Evolutionary conservation across 2,888 invertebrate species (phyloP).

Genomic region (Morpho helenor): DNA sequence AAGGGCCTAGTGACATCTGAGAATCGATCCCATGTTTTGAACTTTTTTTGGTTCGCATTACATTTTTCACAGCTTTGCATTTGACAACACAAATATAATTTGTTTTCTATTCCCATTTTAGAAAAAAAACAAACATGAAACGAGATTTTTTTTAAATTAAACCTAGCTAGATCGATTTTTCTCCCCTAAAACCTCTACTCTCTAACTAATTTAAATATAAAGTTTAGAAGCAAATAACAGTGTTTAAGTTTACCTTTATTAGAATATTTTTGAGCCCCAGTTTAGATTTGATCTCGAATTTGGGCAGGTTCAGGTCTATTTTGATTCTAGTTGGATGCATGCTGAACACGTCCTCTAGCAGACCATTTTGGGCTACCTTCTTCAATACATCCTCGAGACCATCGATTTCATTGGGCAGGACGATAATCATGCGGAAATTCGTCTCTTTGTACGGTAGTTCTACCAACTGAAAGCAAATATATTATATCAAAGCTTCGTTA

Average conservation of each 20-base stretch:
- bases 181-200: too few relatives aligned
- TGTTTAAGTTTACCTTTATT: constrained; percentile 36
- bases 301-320: constrained; percentile 43
- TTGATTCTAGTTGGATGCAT: constrained; percentile 33
- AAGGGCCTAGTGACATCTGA: too few relatives aligned
- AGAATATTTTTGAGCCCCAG: constrained; percentile 43
- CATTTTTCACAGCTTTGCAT: too few relatives aligned
- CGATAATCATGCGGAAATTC: constrained; percentile 51
- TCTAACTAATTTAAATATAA: too few relatives aligned
- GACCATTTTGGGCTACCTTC: constrained; percentile 39
- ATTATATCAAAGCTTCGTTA: neutral
- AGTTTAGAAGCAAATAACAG: too few relatives aligned
- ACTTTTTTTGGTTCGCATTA: too few relatives aligned
- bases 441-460: constrained; percentile 51
- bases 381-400: constrained; percentile 43
- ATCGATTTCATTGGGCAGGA: constrained; percentile 45
- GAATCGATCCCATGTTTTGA: too few relatives aligned
- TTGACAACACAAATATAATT: too few relatives aligned
- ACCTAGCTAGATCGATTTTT: too few relatives aligned
- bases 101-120: too few relatives aligned
- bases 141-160: too few relatives aligned
- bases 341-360: constrained; percentile 41
- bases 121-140: too few relatives aligned
- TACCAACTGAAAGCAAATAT: constrained; percentile 36
- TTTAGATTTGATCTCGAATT: constrained; percentile 45